Evolutionary conservation across 2,113 vertebrate species (phyloP), one percentile per base, ranked within the genome.

Genomic region (Oenanthe oenanthe): DNA sequence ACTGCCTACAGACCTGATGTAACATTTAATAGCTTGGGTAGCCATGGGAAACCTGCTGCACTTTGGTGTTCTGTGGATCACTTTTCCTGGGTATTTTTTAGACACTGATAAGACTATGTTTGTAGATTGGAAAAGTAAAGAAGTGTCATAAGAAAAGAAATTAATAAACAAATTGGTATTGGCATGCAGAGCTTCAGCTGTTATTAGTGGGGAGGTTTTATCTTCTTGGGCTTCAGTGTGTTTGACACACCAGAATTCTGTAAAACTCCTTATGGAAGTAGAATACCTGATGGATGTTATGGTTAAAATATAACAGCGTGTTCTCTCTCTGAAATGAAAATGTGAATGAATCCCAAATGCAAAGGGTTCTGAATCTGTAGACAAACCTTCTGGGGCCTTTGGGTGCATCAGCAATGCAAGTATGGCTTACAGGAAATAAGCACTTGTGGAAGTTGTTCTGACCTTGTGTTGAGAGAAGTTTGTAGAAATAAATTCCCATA

Each of bases 1-100:
- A 92, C 76, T 89, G 92, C 83, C 83, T 81, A 28, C 72, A 85
- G 83, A 68, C 53, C 82, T 67, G 38, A 91, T 12, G 88, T 78
- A 93, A 82, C 65, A 72, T 75, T 89, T 86, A 63, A 94, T 53
- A 65, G 87, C 88, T 86, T 57, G 76, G 43, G 85, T 68, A 91
- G 85, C 79, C 92, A 70, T 67, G 88, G 70, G 70, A 94, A 93
- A 91, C 19, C 1, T 67, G 12, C 61, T 61, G 68, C 65, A 45
- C 40, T 77, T 76, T 68, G 92, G 47, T 80, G 72, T 40, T 86
- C 91, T 71, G 72, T 72, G 75, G 79, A 88, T 96, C 75, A 25
- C 28, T 91, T 92, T 90, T 85, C 88, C 75, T 78, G 43, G 31
- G 29, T 60, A 38, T 34, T 25, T 89, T 81, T 72, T 62, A 92